Evolutionary conservation across 1,140 invertebrate genomes (phyloP).

Genomic region (Habropoda laboriosa): DNA sequence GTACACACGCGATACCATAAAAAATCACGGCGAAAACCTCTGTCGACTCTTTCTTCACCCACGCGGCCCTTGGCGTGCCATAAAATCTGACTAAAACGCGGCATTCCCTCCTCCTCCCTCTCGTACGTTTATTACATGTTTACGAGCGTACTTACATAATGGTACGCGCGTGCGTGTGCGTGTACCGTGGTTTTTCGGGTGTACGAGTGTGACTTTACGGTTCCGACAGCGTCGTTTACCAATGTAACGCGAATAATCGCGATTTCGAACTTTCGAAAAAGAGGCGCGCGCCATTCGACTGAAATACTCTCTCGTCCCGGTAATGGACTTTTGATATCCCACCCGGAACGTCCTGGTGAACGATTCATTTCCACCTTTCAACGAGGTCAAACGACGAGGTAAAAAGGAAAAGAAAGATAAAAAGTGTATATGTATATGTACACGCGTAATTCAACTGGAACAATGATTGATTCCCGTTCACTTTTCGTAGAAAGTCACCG

Average conservation of each 20-base stretch:
- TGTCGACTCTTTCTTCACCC: slow-evolving; percentile 38
- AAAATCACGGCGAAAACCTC: slow-evolving; percentile 34
- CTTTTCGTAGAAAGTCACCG: slow-evolving; percentile 36
- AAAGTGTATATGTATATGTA: too few species aligned
- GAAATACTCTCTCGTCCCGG: neutral
- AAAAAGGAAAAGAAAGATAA: neutral
- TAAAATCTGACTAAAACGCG: slow-evolving; percentile 62
- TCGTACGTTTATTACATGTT: slow-evolving; percentile 59
- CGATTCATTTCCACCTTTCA: neutral
- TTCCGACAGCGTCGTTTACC: neutral
- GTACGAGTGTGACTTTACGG: slow-evolving; percentile 10
- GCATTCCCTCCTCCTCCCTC: slow-evolving; percentile 45
- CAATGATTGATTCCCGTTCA: slow-evolving; percentile 35
- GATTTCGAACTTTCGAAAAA: slow-evolving; percentile 33
- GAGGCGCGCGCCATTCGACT: neutral
- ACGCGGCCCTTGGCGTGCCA: slow-evolving; percentile 49
- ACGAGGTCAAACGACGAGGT: too few species aligned
- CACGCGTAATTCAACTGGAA: neutral
- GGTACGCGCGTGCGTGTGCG: slow-evolving; percentile 39
- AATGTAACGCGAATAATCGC: slow-evolving; percentile 27
- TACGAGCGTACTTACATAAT: slow-evolving; percentile 58
- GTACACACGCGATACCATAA: slow-evolving; percentile 41
- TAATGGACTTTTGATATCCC: slow-evolving; percentile 13
- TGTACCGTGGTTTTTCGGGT: too few species aligned
- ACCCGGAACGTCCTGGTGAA: neutral